These are phyloP conservation scores for Erpobdella octoculata DNA, from an alignment of 2,888 invertebrate species.

Conservation along the genomic window DNA sequence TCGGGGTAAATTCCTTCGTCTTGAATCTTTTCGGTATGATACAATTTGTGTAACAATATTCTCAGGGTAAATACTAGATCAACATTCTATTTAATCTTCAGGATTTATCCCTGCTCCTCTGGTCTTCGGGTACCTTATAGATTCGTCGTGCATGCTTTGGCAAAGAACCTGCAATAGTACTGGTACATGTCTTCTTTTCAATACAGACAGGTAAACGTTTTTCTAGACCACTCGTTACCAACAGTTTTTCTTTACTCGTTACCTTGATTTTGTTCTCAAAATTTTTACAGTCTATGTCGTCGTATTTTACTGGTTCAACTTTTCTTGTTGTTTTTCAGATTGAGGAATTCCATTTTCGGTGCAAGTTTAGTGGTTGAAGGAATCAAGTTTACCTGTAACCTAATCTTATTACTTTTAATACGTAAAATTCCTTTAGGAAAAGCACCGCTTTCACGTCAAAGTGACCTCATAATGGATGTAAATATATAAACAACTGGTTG, in stretches of 20 bases:
- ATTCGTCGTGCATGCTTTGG: conserved; percentile 36
- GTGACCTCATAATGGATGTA: too few relatives aligned
- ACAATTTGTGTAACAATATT: too few relatives aligned
- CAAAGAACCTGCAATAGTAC: conserved; percentile 29
- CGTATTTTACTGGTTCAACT: neutral
- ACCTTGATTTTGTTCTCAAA: neutral
- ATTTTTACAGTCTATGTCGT: too few relatives aligned
- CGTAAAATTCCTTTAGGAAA: conserved; percentile 13
- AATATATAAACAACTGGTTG: too few relatives aligned
- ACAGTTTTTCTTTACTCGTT: neutral
- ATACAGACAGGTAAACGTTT: conserved; percentile 29
- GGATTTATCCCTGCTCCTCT: conserved; percentile 37
- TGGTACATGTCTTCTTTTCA: conserved; percentile 35
- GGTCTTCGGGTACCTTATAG: conserved; percentile 35
- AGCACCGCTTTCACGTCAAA: neutral
- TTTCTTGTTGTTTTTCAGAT: neutral
- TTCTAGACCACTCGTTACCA: too few relatives aligned
- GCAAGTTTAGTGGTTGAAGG: conserved; percentile 28
- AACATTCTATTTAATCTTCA: conserved; percentile 19
- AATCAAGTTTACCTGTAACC: conserved; percentile 6
- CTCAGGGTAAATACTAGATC: neutral
- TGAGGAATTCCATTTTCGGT: conserved; percentile 32
- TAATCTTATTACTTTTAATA: conserved; percentile 25
- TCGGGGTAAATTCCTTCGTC: conserved; percentile 34
- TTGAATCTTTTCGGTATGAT: conserved; percentile 36